A percentile compares a stretch with the other conserved stretches of the same genome.
Evolutionary conservation across 2,797 vertebrate species (phyloP).

Genomic region (Cynopterus sphinx): DNA sequence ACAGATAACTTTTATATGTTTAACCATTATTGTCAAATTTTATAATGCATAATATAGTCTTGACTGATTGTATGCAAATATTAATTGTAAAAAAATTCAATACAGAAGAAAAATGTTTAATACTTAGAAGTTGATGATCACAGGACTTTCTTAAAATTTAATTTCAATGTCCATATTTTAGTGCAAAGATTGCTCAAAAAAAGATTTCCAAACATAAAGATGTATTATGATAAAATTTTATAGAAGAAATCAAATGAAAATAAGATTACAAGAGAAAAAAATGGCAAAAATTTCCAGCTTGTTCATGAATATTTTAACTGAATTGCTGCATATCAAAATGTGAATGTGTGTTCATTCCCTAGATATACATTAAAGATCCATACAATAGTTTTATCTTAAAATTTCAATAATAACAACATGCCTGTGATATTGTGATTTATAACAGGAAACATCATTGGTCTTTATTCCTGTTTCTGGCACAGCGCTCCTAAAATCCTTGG

Average conservation of each 20-base stretch:
- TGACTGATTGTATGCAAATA: neutral
- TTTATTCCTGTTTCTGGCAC: neutral
- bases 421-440: neutral
- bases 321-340: neutral
- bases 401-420: neutral
- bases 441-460: neutral
- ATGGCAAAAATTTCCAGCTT: conserved; percentile 24
- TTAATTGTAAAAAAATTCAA: neutral
- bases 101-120: conserved; percentile 6
- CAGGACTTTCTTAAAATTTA: neutral
- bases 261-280: neutral
- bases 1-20: neutral
- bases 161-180: conserved; percentile 13
- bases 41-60: neutral
- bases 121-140: neutral
- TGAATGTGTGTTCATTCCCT: neutral
- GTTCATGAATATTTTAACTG: conserved; percentile 36
- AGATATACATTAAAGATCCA: neutral
- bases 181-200: neutral
- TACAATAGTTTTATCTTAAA: neutral
- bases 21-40: neutral
- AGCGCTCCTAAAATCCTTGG: neutral
- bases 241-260: conserved; percentile 47
- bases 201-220: neutral
- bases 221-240: neutral